Evolutionary conservation across 1,140 invertebrate species (phyloP).

Genomic region (Drosophila lacteicornis): DNA sequence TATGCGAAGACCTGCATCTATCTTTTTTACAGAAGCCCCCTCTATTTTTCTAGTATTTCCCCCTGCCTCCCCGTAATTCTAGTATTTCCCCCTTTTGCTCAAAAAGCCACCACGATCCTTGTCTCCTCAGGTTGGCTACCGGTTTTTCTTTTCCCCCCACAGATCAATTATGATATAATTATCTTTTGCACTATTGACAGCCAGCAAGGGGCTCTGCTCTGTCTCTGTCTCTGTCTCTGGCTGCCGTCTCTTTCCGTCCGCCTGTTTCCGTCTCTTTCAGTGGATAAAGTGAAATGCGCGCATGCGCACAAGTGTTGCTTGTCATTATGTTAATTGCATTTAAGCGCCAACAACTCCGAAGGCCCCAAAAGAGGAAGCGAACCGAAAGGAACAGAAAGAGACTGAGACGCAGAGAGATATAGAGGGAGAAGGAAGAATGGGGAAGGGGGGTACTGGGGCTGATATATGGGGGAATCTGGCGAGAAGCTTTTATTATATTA

Average conservation of each 20-base stretch:
- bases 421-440: not conserved
- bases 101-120: constrained; percentile 8
- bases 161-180: constrained; percentile 83
- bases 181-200: constrained; percentile 78
- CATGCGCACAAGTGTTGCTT: constrained; percentile 82
- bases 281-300: constrained; percentile 72
- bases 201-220: constrained; percentile 26
- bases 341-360: constrained; percentile 68
- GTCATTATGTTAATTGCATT: constrained; percentile 83
- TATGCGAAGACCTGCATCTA: constrained; percentile 10
- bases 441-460: not conserved
- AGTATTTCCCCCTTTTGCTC: constrained; percentile 1
- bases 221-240: not conserved
- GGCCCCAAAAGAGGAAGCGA: constrained; percentile 37
- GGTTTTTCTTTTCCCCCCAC: constrained; percentile 52
- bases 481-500: constrained; percentile 80
- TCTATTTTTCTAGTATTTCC: too few species aligned
- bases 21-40: constrained; percentile 10
- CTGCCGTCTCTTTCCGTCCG: constrained; percentile 1
- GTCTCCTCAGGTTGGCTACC: constrained; percentile 50
- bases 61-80: too few species aligned
- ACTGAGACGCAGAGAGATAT: not conserved
- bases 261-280: constrained; percentile 19
- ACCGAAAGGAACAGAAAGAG: not conserved
- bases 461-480: constrained; percentile 29